Conservation (phyloP, 1,140 invertebrate species). For the Drosophila ficusphila region DNA sequence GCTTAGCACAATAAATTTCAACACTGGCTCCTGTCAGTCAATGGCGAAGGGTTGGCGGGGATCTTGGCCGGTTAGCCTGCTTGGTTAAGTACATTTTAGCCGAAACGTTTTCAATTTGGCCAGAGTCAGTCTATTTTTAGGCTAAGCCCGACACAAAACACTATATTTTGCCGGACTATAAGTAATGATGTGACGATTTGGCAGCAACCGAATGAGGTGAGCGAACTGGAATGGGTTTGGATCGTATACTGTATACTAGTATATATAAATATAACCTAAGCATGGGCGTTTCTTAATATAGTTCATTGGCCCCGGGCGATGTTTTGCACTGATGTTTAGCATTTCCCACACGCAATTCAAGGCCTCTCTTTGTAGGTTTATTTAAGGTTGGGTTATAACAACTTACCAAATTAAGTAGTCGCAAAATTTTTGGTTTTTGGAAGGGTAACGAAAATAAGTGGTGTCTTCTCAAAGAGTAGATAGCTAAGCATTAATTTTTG, state of each 20-base stretch:
- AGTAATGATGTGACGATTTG: conserved; percentile 82
- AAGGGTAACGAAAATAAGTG: too few species aligned
- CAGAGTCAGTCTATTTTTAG: conserved; percentile 39
- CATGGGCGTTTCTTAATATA: conserved; percentile 23
- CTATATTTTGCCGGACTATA: conserved; percentile 73
- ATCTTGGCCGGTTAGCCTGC: conserved; percentile 15
- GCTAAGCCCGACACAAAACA: conserved; percentile 54
- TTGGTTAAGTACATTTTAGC: conserved; percentile 65
- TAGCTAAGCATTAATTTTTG: too few species aligned
- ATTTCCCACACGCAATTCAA: conserved; percentile 48
- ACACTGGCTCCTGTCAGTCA: conserved; percentile 57
- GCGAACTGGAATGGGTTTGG: conserved; percentile 29
- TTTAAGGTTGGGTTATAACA: not conserved
- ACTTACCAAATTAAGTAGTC: not conserved
- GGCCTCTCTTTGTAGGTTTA: conserved; percentile 19
- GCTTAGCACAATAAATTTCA: conserved; percentile 73
- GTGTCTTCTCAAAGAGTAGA: too few species aligned
- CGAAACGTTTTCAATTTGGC: conserved; percentile 73
- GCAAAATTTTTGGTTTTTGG: too few species aligned
- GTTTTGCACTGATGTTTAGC: conserved; percentile 10
- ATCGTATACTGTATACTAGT: not conserved
- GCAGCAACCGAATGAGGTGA: conserved; percentile 54
- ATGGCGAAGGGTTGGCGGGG: conserved; percentile 10
- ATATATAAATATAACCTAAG: conserved; percentile 1
- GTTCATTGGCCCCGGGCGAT: conserved; percentile 32